These are phyloP conservation scores for Gonocerus acuteangulatus DNA, from an alignment of 2,888 invertebrate species.

Conservation along the genomic window DNA sequence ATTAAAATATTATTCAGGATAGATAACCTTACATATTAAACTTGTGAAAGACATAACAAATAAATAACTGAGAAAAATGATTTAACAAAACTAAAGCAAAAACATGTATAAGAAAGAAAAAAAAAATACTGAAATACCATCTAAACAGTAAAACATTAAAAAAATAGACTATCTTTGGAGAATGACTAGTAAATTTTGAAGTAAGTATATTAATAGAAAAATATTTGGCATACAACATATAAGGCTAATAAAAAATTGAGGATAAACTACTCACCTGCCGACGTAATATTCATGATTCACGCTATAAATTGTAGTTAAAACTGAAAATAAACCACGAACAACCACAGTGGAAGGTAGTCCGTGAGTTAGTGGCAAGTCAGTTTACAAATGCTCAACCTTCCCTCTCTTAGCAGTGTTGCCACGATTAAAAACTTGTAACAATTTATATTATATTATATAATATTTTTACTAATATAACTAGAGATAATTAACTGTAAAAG, in stretches of 20 bases:
- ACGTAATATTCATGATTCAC: conserved; percentile 44
- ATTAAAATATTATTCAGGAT: conserved; percentile 9
- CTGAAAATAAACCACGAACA: not conserved
- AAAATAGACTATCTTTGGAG: conserved; percentile 7
- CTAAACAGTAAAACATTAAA: not conserved
- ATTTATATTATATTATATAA: not conserved
- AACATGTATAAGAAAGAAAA: not conserved
- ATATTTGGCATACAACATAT: not conserved
- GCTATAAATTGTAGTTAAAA: not conserved
- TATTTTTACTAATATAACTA: too few relatives aligned
- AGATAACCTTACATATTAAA: not conserved
- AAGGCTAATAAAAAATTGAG: not conserved
- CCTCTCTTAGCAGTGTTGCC: conserved; percentile 17
- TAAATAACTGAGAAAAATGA: too few relatives aligned
- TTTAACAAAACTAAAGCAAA: too few relatives aligned
- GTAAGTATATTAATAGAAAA: conserved; percentile 12
- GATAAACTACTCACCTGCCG: conserved; percentile 42
- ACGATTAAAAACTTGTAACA: not conserved
- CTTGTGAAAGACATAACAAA: not conserved
- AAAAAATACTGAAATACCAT: not conserved
- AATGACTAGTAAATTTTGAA: conserved; percentile 30
- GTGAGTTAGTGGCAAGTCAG: conserved; percentile 8
- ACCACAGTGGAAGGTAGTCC: conserved; percentile 5
- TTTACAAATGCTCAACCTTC: conserved; percentile 23
- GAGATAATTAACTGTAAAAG: too few relatives aligned